phyloP scores from a whole-genome alignment of 2,797 vertebrate genomes.

The Bradypodion pumilum region DNA sequence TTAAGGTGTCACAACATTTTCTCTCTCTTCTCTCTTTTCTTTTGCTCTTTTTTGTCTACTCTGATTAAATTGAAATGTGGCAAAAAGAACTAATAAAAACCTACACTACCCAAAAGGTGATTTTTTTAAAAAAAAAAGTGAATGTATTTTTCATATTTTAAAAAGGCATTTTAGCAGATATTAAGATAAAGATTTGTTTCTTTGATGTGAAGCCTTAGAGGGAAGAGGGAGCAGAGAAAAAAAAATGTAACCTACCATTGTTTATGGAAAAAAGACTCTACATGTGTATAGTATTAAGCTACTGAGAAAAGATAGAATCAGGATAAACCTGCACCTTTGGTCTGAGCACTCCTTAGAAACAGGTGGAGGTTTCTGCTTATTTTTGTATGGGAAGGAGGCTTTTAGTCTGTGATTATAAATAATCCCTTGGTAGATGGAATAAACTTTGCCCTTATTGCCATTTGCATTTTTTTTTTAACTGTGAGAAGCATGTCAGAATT shows the following conservation, averaged over 20 bases:
- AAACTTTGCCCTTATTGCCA: not conserved
- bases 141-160: too few relatives aligned
- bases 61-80: too few relatives aligned
- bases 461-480: constrained; percentile 79
- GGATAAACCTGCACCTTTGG: not conserved
- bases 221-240: too few relatives aligned
- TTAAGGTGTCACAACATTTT: too few relatives aligned
- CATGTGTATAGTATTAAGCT: not conserved
- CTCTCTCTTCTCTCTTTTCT: too few relatives aligned
- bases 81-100: not conserved
- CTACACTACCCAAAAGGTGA: not conserved
- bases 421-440: constrained; percentile 56
- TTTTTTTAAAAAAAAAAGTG: not conserved
- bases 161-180: not conserved
- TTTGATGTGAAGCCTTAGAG: too few relatives aligned
- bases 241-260: not conserved
- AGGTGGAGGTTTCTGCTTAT: constrained; percentile 41
- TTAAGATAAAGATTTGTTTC: not conserved
- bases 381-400: not conserved
- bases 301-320: not conserved
- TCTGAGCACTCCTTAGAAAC: fast-evolving
- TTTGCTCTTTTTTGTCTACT: too few relatives aligned
- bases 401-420: constrained; percentile 58
- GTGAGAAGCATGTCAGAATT: constrained; percentile 84
- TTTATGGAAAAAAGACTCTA: not conserved